Evolutionary conservation across 2,888 invertebrate genomes (phyloP).

Genomic region (Axea sp.): DNA sequence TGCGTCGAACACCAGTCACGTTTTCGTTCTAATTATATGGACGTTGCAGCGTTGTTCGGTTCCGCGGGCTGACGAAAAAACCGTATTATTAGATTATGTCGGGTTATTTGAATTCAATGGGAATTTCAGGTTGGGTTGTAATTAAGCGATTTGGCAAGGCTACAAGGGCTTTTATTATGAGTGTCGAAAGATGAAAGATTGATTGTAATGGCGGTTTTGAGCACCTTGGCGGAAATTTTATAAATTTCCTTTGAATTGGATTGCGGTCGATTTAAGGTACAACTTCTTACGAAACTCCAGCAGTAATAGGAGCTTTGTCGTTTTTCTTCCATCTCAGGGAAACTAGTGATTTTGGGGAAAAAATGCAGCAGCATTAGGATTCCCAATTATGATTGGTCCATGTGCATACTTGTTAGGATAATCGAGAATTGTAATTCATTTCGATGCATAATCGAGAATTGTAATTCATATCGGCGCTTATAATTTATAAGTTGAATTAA

Average conservation of each 20-base stretch:
- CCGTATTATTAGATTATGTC: slow-evolving; percentile 30
- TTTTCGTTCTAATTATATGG: slow-evolving; percentile 51
- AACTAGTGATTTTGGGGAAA: no score
- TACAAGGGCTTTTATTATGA: slow-evolving; percentile 26
- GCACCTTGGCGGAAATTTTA: neutral
- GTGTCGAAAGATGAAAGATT: slow-evolving; percentile 26
- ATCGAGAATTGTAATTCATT: no score
- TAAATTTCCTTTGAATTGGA: slow-evolving; percentile 2
- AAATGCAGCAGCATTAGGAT: no score
- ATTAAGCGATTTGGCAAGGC: slow-evolving; percentile 43
- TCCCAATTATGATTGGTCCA: no score
- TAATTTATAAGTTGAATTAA: no score
- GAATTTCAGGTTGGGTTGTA: slow-evolving; percentile 28
- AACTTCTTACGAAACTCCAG: no score
- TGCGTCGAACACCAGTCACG: slow-evolving; percentile 56
- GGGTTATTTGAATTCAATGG: slow-evolving; percentile 43
- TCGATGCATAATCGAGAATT: no score
- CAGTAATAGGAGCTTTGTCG: no score
- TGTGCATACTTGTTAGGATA: no score
- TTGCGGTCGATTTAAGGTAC: neutral
- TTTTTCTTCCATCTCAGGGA: no score
- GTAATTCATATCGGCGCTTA: no score
- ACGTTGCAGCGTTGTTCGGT: slow-evolving; percentile 5
- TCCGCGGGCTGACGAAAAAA: slow-evolving; percentile 19
- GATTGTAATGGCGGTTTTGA: slow-evolving; percentile 24